Evolutionary conservation across 2,888 invertebrate species (phyloP).

Genomic region (Noctua janthe): DNA sequence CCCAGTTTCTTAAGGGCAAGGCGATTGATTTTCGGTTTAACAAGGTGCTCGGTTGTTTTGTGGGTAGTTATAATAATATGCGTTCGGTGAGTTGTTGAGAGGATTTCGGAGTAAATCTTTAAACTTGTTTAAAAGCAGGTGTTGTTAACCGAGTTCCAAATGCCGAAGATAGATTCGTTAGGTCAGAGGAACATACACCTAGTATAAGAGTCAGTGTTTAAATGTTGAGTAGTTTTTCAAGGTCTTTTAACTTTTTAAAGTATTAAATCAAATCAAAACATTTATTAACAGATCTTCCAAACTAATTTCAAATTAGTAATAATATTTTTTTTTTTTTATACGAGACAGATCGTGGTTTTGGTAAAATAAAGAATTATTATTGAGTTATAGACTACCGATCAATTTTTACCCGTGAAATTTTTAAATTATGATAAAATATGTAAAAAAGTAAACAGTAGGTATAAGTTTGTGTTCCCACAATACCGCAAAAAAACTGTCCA

Average conservation of each 20-base stretch:
- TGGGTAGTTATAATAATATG: slow-evolving; percentile 31
- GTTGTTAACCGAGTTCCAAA: not conserved
- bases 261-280: too few species aligned
- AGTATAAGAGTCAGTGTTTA: not conserved
- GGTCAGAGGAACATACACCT: not conserved
- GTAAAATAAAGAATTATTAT: not conserved
- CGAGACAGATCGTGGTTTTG: not conserved
- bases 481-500: not conserved
- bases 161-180: not conserved
- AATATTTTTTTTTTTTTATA: too few species aligned
- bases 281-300: too few species aligned
- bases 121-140: not conserved
- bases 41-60: slow-evolving; percentile 17
- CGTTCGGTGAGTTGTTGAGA: not conserved
- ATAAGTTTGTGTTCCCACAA: too few species aligned
- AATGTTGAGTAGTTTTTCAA: not conserved
- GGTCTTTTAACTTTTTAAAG: not conserved
- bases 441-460: too few species aligned
- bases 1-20: slow-evolving; percentile 42
- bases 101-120: not conserved
- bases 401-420: not conserved
- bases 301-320: too few species aligned
- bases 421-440: not conserved
- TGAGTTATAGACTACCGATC: not conserved
- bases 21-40: slow-evolving; percentile 48